Conservation (phyloP, 1,140 invertebrate species). For the Helicoverpa armigera region DNA sequence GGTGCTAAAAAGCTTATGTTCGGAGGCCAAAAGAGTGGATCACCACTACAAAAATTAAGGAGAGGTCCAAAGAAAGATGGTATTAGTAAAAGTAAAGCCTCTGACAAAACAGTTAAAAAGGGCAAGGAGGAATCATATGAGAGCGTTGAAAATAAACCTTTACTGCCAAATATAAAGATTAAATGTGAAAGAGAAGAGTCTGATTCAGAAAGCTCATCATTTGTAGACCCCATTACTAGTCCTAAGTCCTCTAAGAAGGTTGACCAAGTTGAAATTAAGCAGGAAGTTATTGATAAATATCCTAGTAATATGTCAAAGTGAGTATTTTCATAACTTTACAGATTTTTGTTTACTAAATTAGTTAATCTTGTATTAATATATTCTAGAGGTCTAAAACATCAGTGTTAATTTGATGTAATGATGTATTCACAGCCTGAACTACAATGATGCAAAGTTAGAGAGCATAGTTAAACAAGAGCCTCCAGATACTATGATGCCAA, state of each 20-base stretch:
- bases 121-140: slow-evolving; percentile 70
- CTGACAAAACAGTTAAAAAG: slow-evolving; percentile 68
- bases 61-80: slow-evolving; percentile 72
- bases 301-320: slow-evolving; percentile 61
- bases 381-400: neutral
- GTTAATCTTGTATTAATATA: neutral
- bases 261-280: slow-evolving; percentile 74
- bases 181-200: slow-evolving; percentile 80
- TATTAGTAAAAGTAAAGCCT: slow-evolving; percentile 57
- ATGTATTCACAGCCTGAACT: slow-evolving; percentile 62
- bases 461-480: slow-evolving; percentile 78
- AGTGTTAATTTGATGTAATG: slow-evolving; percentile 45
- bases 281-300: slow-evolving; percentile 73
- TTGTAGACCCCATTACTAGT: slow-evolving; percentile 73
- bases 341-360: slow-evolving; percentile 3
- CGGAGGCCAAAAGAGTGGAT: slow-evolving; percentile 76
- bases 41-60: slow-evolving; percentile 70
- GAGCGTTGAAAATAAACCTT: slow-evolving; percentile 71
- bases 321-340: slow-evolving; percentile 42
- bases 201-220: slow-evolving; percentile 78
- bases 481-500: slow-evolving; percentile 61
- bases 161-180: slow-evolving; percentile 80
- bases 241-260: slow-evolving; percentile 70
- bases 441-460: slow-evolving; percentile 70
- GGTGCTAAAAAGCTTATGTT: slow-evolving; percentile 82